phyloP scores from a whole-genome alignment of 2,113 vertebrate species.

The Potamarius usumacintae region DNA sequence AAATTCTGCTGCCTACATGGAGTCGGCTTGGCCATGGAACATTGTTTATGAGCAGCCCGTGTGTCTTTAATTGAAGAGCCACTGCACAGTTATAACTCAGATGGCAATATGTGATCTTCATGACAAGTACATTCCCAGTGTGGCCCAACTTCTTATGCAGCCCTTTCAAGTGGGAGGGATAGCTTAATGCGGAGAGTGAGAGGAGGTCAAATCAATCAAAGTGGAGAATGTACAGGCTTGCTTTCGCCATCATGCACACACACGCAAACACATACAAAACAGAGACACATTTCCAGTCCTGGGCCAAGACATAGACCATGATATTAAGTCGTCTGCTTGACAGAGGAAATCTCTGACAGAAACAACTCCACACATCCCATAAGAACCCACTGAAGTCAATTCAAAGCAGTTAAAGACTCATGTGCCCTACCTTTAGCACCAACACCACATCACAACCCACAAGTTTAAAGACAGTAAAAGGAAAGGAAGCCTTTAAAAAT shows the following conservation, averaged over 20 bases:
- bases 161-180: conserved; percentile 61
- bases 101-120: conserved; percentile 60
- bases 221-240: conserved; percentile 12
- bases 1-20: conserved; percentile 57
- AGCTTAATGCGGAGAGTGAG: conserved; percentile 57
- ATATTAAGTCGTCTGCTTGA: conserved; percentile 55
- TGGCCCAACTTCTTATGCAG: conserved; percentile 54
- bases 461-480: conserved; percentile 23
- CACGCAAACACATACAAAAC: conserved; percentile 44
- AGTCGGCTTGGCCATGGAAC: conserved; percentile 54
- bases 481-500: conserved; percentile 25
- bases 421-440: conserved; percentile 47
- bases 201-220: conserved; percentile 55
- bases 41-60: conserved; percentile 49
- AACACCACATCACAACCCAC: conserved; percentile 36
- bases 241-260: not conserved
- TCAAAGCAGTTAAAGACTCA: conserved; percentile 64
- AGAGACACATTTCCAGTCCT: conserved; percentile 41
- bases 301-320: conserved; percentile 59
- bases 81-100: conserved; percentile 63
- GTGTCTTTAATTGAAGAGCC: conserved; percentile 65
- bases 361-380: conserved; percentile 70
- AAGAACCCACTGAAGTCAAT: conserved; percentile 69
- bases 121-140: conserved; percentile 63
- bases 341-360: conserved; percentile 68